phyloP scores from a whole-genome alignment of 2,797 vertebrate species.

The Eutrigla gurnardus region DNA sequence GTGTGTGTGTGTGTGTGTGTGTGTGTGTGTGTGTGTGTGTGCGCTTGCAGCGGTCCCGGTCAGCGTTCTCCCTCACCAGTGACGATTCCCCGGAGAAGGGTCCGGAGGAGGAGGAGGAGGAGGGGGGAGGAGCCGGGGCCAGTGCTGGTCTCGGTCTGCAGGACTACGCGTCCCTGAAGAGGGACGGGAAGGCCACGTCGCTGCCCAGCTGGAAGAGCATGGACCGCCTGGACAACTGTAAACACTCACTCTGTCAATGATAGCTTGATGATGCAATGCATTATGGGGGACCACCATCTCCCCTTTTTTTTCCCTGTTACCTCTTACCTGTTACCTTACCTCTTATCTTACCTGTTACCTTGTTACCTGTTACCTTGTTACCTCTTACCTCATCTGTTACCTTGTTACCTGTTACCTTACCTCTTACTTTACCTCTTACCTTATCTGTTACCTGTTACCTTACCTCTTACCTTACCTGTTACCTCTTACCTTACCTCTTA shows the following conservation, averaged over 20 bases:
- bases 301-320: too few relatives aligned
- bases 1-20: conserved; percentile 26
- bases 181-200: conserved; percentile 81
- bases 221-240: conserved; percentile 91
- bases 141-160: conserved; percentile 50
- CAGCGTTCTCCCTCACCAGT: conserved; percentile 87
- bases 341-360: conserved; percentile 7
- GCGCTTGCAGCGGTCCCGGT: conserved; percentile 86
- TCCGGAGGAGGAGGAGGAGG: conserved; percentile 76
- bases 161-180: conserved; percentile 81
- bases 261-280: background rate
- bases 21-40: conserved; percentile 37
- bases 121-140: conserved; percentile 40
- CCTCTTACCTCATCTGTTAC: conserved; percentile 4
- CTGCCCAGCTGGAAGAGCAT: conserved; percentile 91
- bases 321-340: background rate
- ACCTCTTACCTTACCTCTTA: too few relatives aligned
- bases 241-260: conserved; percentile 32
- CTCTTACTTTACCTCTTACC: too few relatives aligned
- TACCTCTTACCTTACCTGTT: too few relatives aligned
- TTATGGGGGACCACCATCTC: background rate
- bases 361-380: background rate
- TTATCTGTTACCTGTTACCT: too few relatives aligned
- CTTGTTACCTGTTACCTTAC: background rate
- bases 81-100: conserved; percentile 85